Evolutionary conservation across 2,113 vertebrate genomes (phyloP).

Genomic region (Lophura nycthemera): DNA sequence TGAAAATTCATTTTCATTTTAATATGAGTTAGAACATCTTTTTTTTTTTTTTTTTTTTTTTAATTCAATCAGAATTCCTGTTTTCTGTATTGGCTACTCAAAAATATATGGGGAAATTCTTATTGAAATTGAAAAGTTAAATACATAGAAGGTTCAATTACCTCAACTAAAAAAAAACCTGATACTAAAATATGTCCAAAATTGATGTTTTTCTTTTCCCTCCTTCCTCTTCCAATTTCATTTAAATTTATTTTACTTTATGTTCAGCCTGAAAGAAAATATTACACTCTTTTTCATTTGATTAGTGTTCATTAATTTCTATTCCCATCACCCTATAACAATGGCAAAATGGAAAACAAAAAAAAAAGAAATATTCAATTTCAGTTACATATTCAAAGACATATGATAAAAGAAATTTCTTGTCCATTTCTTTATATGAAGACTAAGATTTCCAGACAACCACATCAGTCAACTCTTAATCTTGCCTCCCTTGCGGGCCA

Average conservation of each 20-base stretch:
- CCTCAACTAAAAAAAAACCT: fast-evolving
- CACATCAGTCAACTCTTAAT: background rate
- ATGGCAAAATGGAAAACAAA: background rate
- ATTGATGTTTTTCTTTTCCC: background rate
- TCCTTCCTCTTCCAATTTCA: background rate
- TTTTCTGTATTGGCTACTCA: background rate
- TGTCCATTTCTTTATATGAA: background rate
- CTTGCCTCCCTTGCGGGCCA: background rate
- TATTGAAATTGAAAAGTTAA: background rate
- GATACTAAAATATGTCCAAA: background rate
- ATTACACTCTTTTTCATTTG: background rate
- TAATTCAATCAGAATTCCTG: background rate
- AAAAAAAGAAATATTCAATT: background rate
- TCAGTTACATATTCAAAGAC: background rate
- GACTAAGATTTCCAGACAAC: background rate
- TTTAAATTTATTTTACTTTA: background rate
- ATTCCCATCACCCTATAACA: background rate
- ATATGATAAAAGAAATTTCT: background rate
- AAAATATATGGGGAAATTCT: background rate
- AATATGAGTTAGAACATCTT: background rate
- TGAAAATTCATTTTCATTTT: background rate
- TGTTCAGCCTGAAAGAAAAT: background rate
- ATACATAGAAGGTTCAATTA: background rate
- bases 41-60: background rate
- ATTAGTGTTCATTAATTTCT: background rate